phyloP scores from a whole-genome alignment of 2,888 invertebrate genomes.

The Leptogaster cylindrica region DNA sequence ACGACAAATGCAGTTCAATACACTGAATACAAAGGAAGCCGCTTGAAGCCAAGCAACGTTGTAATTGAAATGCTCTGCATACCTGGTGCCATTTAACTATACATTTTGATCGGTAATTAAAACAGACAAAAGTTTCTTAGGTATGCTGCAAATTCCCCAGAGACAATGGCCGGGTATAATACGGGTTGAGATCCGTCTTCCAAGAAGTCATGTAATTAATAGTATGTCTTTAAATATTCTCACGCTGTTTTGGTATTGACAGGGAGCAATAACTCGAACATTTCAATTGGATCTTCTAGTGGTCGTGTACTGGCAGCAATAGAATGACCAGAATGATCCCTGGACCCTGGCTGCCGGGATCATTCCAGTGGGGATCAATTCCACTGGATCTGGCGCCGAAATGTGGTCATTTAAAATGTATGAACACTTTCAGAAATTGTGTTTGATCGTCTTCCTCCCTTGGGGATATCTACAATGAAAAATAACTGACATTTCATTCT shows the following conservation, averaged over 20 bases:
- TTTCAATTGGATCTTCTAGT: conserved; percentile 34
- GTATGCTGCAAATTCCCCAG: conserved; percentile 28
- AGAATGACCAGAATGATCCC: conserved; percentile 5
- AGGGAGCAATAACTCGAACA: conserved; percentile 30
- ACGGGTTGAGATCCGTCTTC: not conserved
- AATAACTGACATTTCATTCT: conserved; percentile 37
- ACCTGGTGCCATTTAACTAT: conserved; percentile 35
- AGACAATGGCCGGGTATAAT: conserved; percentile 15
- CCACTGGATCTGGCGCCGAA: conserved; percentile 33
- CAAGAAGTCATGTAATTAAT: conserved; percentile 37
- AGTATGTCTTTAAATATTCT: conserved; percentile 24
- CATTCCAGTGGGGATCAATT: conserved; percentile 14
- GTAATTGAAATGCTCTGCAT: conserved; percentile 27
- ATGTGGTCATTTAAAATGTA: conserved; percentile 15
- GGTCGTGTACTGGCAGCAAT: too few relatives aligned
- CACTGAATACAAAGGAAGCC: conserved; percentile 18
- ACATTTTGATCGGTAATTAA: conserved; percentile 34
- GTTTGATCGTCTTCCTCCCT: conserved; percentile 10
- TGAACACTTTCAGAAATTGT: conserved; percentile 7
- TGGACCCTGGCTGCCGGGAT: conserved; percentile 1
- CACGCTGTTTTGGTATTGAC: conserved; percentile 29
- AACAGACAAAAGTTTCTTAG: conserved; percentile 28
- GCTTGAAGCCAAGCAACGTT: conserved; percentile 4
- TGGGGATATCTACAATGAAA: conserved; percentile 27
- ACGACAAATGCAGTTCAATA: conserved; percentile 25